Conservation (phyloP, 2,797 vertebrate genomes). For the Dallia pectoralis region DNA sequence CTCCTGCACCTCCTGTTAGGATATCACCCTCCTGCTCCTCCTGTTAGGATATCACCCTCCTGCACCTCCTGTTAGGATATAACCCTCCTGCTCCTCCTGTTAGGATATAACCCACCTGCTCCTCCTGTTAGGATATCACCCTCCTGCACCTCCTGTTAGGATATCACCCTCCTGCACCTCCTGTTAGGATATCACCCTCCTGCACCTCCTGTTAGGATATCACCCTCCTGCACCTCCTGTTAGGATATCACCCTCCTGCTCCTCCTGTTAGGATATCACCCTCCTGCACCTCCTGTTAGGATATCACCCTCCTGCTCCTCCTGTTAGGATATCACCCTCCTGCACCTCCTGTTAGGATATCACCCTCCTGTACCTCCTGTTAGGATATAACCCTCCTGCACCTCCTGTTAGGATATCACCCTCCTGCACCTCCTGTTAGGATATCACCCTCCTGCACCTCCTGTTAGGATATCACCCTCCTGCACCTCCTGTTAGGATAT, state of each 20-base stretch:
- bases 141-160: too few relatives aligned
- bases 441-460: conserved; percentile 58
- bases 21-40: too few relatives aligned
- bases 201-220: too few relatives aligned
- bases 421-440: too few relatives aligned
- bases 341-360: conserved; percentile 54
- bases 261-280: conserved; percentile 53
- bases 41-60: conserved; percentile 50
- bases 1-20: conserved; percentile 52
- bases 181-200: conserved; percentile 55
- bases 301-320: too few relatives aligned
- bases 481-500: too few relatives aligned
- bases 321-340: conserved; percentile 50
- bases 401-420: conserved; percentile 52
- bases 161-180: conserved; percentile 58
- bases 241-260: conserved; percentile 55
- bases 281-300: conserved; percentile 52
- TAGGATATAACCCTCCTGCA: conserved; percentile 56
- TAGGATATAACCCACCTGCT: conserved; percentile 56
- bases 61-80: conserved; percentile 54
- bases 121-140: conserved; percentile 52
- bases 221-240: conserved; percentile 59
- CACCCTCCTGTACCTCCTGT: too few relatives aligned
- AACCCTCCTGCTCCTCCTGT: too few relatives aligned
- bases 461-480: conserved; percentile 55